Evolutionary conservation across 2,113 vertebrate species (phyloP), one percentile per base, ranked within the genome.

Genomic region (Pelobates fuscus): DNA sequence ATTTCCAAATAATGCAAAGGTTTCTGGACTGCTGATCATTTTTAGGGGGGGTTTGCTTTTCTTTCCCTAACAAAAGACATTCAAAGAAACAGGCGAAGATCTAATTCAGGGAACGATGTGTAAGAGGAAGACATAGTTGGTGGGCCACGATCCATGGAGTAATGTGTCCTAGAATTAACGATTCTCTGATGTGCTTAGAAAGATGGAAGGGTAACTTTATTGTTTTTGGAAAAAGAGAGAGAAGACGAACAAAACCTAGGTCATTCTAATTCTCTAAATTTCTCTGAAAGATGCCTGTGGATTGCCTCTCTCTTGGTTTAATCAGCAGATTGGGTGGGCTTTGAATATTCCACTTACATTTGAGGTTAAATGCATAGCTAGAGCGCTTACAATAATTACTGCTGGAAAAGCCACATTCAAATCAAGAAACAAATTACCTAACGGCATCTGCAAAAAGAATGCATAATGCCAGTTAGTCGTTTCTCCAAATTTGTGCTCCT

Each of bases 21-120:
- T 70, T 73, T 65, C 71, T 66, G 49, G 62, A 21, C 30, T 58
- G n/a, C 20, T 66, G 49, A 74, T 74, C 30, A 6, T 46, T 49
- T 49, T 49, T 49, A 41, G 26, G 65, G 26, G 62, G 7, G 21
- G 10, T 10, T 3, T 8, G 49, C 29, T 20, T 73, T 23, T 57
- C 21, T 43, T 20, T 55, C 24, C 25, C 21, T 6, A 15, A 73
- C 71, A 73, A 73, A 65, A 54, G 61, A 7, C 5, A 30, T 6
- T 20, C 41, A 62, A 58, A 57, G 23, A 43, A 41, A 20, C 24
- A 12, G 71, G 15, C 61, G 54, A 26, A 37, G 61, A 74, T 58
- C 71, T 74, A 21, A 74, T 74, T 74, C 61, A 74, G 27, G 17
- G 30, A 30, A 57, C 55, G 52, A 25, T 26, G n/a, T 3, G 21